Conservation (phyloP, 2,888 invertebrate species). For the Gastracanthus pulcherrimus region DNA sequence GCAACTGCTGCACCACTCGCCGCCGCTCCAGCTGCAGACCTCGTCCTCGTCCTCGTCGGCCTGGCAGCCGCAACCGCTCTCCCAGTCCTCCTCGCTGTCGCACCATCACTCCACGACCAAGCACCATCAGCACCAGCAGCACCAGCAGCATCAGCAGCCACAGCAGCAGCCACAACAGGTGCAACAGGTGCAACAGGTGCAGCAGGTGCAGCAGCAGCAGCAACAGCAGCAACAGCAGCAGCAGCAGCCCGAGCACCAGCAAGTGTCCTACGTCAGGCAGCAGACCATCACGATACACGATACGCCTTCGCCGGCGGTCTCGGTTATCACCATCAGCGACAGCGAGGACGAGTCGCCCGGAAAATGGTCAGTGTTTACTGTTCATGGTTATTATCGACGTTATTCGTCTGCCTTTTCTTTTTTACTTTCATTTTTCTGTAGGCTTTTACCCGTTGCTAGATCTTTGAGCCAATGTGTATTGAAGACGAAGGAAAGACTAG, state of each 20-base stretch:
- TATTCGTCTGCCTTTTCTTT: too few species aligned
- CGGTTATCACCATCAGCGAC: constrained; percentile 97
- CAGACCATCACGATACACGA: constrained; percentile 97
- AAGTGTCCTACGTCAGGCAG: constrained; percentile 79
- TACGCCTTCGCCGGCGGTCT: constrained; percentile 95
- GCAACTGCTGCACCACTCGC: background rate
- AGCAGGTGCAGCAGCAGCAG: constrained; percentile 58
- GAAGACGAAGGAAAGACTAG: too few species aligned
- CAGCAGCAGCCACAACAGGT: constrained; percentile 75
- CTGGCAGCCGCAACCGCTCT: constrained; percentile 24
- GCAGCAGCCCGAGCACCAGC: constrained; percentile 74
- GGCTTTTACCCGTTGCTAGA: too few species aligned
- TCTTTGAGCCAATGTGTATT: too few species aligned
- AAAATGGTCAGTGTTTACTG: constrained; percentile 74
- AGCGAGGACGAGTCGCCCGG: constrained; percentile 91
- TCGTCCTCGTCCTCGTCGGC: constrained; percentile 15
- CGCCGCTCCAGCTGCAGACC: constrained; percentile 3
- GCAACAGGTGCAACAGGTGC: constrained; percentile 65
- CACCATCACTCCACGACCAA: constrained; percentile 63
- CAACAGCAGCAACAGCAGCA: constrained; percentile 66
- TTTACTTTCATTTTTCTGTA: too few species aligned
- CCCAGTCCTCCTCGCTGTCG: constrained; percentile 60
- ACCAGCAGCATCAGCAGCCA: constrained; percentile 64
- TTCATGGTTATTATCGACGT: too few species aligned
- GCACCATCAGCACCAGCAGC: constrained; percentile 36